These are phyloP conservation scores for Melanotaenia duboulayi DNA, from an alignment of 2,113 vertebrate genomes.

Conservation along the genomic window DNA sequence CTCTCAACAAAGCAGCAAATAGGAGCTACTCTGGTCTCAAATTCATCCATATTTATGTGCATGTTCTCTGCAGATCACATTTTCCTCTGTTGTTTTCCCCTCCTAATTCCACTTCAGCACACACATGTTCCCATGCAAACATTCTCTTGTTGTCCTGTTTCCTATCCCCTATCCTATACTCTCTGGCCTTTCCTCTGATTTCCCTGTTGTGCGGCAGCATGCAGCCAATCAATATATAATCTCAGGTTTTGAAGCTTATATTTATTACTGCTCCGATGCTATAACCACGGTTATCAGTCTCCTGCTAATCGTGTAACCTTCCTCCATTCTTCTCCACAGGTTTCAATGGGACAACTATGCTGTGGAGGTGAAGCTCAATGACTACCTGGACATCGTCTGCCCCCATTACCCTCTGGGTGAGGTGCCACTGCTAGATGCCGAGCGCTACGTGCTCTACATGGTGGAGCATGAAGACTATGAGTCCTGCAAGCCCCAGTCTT, in stretches of 20 bases:
- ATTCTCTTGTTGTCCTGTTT: background rate
- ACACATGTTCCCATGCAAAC: slow-evolving; percentile 38
- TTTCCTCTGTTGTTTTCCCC: slow-evolving; percentile 41
- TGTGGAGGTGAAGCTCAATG: slow-evolving; percentile 88
- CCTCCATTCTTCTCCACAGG: slow-evolving; percentile 70
- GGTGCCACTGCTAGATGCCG: slow-evolving; percentile 80
- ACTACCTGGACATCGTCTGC: slow-evolving; percentile 96
- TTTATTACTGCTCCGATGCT: slow-evolving; percentile 48
- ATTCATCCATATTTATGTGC: slow-evolving; percentile 72
- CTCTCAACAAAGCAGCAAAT: slow-evolving; percentile 23
- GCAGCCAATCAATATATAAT: slow-evolving; percentile 75
- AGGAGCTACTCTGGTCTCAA: slow-evolving; percentile 19
- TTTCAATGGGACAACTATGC: slow-evolving; percentile 84
- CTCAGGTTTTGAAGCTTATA: slow-evolving; percentile 66
- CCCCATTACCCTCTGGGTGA: slow-evolving; percentile 90
- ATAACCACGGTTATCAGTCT: slow-evolving; percentile 52
- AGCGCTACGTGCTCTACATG: slow-evolving; percentile 93
- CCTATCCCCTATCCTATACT: slow-evolving; percentile 23
- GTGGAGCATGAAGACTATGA: slow-evolving; percentile 88
- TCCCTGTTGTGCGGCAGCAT: slow-evolving; percentile 63
- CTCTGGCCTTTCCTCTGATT: slow-evolving; percentile 60
- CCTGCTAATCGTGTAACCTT: slow-evolving; percentile 41
- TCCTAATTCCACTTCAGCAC: slow-evolving; percentile 42
- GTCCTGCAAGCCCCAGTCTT: slow-evolving; percentile 87
- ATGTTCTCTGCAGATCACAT: slow-evolving; percentile 45